Conservation (phyloP, 1,140 invertebrate genomes). For the Brachionus calyciflorus region DNA sequence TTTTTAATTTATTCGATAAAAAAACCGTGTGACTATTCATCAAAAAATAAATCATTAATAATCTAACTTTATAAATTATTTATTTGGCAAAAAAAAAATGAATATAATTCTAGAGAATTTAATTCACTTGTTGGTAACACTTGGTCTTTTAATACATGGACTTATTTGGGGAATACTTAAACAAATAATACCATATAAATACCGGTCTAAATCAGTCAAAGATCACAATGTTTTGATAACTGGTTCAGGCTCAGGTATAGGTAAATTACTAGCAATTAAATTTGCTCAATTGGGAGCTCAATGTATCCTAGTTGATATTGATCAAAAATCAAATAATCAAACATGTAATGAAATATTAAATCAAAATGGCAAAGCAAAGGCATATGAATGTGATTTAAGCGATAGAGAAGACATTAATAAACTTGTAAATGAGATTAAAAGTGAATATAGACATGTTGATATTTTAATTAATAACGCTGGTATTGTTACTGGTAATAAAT, state of each 20-base stretch:
- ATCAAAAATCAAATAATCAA: slow-evolving; percentile 78
- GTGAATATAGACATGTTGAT: slow-evolving; percentile 72
- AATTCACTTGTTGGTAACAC: neutral
- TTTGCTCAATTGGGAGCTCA: slow-evolving; percentile 75
- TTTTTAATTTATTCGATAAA: no score
- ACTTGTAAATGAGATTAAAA: slow-evolving; percentile 70
- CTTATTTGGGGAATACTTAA: slow-evolving; percentile 13
- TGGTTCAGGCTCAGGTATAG: slow-evolving; percentile 76
- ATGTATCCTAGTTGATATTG: slow-evolving; percentile 72
- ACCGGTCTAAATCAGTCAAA: slow-evolving; percentile 61
- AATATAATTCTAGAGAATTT: neutral
- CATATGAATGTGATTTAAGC: slow-evolving; percentile 66
- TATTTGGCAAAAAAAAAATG: neutral
- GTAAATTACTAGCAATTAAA: slow-evolving; percentile 74
- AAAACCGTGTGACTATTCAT: no score
- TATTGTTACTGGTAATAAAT: slow-evolving; percentile 76
- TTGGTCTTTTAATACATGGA: neutral
- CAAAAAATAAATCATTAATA: no score
- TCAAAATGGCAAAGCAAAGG: neutral
- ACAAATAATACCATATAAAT: slow-evolving; percentile 7
- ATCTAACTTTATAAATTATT: no score
- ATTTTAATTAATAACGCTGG: slow-evolving; percentile 91
- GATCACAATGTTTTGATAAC: slow-evolving; percentile 81
- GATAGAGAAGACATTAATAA: slow-evolving; percentile 75
- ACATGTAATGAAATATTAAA: slow-evolving; percentile 64